Conservation (phyloP, 2,888 invertebrate species). For the Megaustenia siamemsis region DNA sequence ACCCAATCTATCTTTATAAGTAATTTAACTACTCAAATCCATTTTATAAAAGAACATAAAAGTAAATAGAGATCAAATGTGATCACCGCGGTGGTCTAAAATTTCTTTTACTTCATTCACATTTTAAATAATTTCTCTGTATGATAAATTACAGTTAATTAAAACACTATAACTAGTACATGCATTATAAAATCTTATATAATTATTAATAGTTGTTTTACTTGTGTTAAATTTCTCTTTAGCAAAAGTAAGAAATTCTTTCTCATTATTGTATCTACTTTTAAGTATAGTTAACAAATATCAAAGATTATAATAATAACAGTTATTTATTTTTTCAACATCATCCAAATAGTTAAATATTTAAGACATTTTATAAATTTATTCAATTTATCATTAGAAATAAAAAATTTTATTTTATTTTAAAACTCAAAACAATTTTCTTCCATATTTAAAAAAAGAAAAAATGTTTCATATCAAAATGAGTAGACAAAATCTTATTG, state of each 20-base stretch:
- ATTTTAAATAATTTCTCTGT: conserved; percentile 21
- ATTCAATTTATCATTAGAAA: too few relatives aligned
- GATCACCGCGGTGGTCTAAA: background rate
- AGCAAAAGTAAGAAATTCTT: background rate
- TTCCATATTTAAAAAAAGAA: too few relatives aligned
- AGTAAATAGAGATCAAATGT: background rate
- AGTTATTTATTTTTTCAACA: background rate
- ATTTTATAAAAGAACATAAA: background rate
- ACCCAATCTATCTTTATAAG: background rate
- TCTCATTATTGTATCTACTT: background rate
- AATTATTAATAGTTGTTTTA: background rate
- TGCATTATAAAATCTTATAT: conserved; percentile 13
- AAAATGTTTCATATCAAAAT: too few relatives aligned
- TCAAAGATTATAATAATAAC: conserved; percentile 21
- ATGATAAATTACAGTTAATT: conserved; percentile 6
- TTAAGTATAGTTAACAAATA: background rate
- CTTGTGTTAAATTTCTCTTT: conserved; percentile 5
- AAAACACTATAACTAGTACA: background rate
- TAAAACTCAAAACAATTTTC: too few relatives aligned
- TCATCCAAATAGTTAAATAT: background rate
- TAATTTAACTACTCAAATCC: background rate
- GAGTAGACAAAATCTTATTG: too few relatives aligned
- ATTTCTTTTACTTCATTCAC: background rate
- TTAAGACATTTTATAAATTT: too few relatives aligned
- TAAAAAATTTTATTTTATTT: too few relatives aligned